Conservation (phyloP, 2,113 vertebrate genomes). For the Clupea harengus region DNA sequence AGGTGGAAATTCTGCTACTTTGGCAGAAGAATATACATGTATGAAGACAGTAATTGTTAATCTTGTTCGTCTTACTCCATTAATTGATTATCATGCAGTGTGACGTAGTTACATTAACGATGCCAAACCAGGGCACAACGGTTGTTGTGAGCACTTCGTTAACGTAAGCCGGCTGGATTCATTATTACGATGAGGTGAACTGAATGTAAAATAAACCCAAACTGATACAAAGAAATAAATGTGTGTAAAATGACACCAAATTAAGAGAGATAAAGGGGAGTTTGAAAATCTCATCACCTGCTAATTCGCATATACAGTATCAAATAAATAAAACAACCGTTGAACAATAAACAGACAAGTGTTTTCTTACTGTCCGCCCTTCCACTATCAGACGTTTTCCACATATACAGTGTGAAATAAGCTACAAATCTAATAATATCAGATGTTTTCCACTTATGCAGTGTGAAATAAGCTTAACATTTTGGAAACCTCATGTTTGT, state of each 20-base stretch:
- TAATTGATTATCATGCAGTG: background rate
- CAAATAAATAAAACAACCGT: background rate
- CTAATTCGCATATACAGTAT: background rate
- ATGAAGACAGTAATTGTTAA: background rate
- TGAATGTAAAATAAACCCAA: background rate
- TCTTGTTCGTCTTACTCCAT: background rate
- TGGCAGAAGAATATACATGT: background rate
- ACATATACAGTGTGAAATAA: background rate
- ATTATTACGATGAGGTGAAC: background rate
- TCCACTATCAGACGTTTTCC: background rate
- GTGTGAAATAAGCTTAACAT: too few relatives aligned
- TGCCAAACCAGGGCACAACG: background rate
- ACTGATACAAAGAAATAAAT: background rate
- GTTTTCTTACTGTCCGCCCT: background rate
- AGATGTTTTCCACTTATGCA: too few relatives aligned
- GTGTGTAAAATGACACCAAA: background rate
- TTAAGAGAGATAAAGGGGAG: background rate
- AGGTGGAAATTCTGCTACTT: background rate
- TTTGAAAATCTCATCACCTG: background rate
- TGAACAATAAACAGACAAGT: too few relatives aligned
- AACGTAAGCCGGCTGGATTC: background rate
- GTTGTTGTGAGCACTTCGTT: background rate
- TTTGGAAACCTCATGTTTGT: too few relatives aligned
- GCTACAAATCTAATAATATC: background rate
- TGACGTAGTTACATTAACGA: background rate